phyloP scores from a whole-genome alignment of 1,140 invertebrate genomes.

The Brachionus paranguensis region DNA sequence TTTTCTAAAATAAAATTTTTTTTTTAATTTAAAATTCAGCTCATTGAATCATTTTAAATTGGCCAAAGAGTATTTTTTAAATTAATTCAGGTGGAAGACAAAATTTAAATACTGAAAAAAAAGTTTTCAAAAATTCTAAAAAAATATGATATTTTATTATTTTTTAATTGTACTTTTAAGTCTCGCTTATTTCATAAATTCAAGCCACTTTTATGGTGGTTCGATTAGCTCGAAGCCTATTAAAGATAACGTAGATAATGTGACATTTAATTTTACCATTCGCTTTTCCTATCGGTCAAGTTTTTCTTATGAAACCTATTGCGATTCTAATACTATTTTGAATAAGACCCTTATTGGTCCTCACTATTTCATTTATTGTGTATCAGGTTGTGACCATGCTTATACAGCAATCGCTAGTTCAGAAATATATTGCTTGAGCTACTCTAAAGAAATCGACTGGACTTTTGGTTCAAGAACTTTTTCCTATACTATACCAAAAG shows the following conservation, averaged over 20 bases:
- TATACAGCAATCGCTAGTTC: not conserved
- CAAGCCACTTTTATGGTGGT: slow-evolving; percentile 28
- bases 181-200: not conserved
- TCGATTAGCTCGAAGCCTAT: slow-evolving; percentile 15
- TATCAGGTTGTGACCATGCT: not conserved
- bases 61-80: not conserved
- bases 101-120: not conserved
- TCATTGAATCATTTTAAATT: too few relatives aligned
- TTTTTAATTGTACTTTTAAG: not conserved
- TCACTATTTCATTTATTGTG: not conserved
- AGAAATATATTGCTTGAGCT: not conserved
- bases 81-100: not conserved
- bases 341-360: not conserved
- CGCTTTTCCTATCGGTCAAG: not conserved
- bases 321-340: not conserved
- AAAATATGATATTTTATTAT: not conserved
- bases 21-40: too few relatives aligned
- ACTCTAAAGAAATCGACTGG: slow-evolving; percentile 10
- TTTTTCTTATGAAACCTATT: not conserved
- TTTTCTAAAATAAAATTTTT: too few relatives aligned
- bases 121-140: not conserved
- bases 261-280: slow-evolving; percentile 5
- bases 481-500: not conserved
- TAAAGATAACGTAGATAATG: not conserved
- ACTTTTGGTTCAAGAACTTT: slow-evolving; percentile 10